Conservation (phyloP, 2,888 invertebrate genomes). For the Frankliniella fusca region DNA sequence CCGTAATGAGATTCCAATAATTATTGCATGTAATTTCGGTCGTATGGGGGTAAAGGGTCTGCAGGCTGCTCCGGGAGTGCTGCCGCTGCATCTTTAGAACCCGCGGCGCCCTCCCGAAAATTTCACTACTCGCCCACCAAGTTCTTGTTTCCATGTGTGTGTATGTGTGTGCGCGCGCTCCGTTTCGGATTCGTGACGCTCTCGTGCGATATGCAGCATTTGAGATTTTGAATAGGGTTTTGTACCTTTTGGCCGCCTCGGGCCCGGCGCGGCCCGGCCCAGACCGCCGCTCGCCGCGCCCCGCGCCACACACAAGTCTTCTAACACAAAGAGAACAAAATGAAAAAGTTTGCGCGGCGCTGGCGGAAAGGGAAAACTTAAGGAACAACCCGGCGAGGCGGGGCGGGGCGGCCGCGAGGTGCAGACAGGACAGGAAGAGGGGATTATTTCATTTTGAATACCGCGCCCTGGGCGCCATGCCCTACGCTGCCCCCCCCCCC, state of each 20-base stretch:
- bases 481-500: background rate
- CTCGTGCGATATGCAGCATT: too few species aligned
- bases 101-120: too few species aligned
- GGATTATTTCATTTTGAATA: constrained; percentile 19
- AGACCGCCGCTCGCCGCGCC: too few species aligned
- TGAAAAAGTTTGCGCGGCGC: constrained; percentile 1
- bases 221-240: too few species aligned
- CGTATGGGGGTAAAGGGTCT: background rate
- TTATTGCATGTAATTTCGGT: background rate
- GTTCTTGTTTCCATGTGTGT: too few species aligned
- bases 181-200: too few species aligned
- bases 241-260: too few species aligned
- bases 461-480: background rate
- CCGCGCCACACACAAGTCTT: background rate
- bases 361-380: background rate
- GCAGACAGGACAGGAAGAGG: background rate
- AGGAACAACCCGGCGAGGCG: background rate
- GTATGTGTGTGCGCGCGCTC: too few species aligned
- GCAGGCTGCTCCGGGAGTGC: too few species aligned
- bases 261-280: too few species aligned
- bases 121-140: too few species aligned
- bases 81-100: too few species aligned
- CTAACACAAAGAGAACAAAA: background rate
- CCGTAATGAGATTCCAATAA: background rate
- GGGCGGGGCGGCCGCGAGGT: background rate